phyloP scores from a whole-genome alignment of 2,113 vertebrate genomes.

The Phalacrocorax aristotelis region DNA sequence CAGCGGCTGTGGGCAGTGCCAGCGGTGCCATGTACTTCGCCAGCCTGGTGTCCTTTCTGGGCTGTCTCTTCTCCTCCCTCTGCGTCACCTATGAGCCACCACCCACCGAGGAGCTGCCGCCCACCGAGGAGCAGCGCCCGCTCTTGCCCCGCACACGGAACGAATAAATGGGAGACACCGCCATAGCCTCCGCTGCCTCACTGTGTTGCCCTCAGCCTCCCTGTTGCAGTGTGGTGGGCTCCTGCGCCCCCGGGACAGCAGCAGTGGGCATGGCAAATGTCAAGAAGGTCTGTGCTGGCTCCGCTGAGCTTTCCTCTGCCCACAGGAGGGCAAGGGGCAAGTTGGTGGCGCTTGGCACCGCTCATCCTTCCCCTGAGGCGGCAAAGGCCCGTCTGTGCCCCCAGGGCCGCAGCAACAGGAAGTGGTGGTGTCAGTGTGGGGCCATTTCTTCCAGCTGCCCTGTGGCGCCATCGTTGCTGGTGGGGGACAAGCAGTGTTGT shows the following conservation, averaged over 20 bases:
- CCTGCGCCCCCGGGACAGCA: rapidly evolving
- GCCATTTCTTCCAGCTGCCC: not conserved
- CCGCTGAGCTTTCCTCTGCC: not conserved
- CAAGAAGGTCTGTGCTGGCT: not conserved
- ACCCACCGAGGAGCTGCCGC: conserved; percentile 75
- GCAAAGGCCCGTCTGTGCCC: not conserved
- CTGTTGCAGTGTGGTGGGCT: rapidly evolving
- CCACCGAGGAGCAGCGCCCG: conserved; percentile 82
- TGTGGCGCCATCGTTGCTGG: rapidly evolving
- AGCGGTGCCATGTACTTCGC: conserved; percentile 97
- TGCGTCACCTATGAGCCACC: conserved; percentile 90
- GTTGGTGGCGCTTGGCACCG: not conserved
- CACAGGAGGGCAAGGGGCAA: not conserved
- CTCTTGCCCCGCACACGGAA: conserved; percentile 80
- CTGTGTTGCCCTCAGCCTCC: not conserved
- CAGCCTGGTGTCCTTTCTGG: conserved; percentile 92
- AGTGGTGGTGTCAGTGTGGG: not conserved
- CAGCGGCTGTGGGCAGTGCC: conserved; percentile 91
- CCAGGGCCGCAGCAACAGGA: not conserved
- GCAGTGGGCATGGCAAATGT: not conserved
- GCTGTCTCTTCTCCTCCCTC: conserved; percentile 93
- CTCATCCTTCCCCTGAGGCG: not conserved
- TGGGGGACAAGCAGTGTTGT: rapidly evolving
- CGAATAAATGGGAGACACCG: not conserved
- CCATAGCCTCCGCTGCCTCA: not conserved